Evolutionary conservation across 2,888 invertebrate genomes (phyloP), one percentile per base, ranked within the genome.

Genomic region (Cerastis leucographa): DNA sequence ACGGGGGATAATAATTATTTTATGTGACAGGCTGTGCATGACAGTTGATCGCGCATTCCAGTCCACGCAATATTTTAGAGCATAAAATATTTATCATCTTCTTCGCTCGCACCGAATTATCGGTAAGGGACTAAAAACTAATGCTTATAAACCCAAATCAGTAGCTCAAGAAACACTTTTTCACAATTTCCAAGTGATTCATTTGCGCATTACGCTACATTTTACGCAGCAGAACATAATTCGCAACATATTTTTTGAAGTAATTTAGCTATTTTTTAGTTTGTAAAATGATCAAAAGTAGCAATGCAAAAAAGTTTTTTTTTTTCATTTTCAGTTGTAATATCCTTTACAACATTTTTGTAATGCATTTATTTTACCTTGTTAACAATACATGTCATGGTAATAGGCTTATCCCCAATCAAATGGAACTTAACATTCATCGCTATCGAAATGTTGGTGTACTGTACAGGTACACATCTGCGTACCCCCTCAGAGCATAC

Each of bases 161-260:
- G 12, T 71, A 42, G 22, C n/a, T n/a, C n/a, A n/a, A n/a, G n/a
- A n/a, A n/a, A n/a, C n/a, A n/a, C n/a, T n/a, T n/a, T n/a, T n/a
- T n/a, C n/a, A n/a, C n/a, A n/a, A 81, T 83, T 85, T 86, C 80
- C 75, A 83, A 86, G 76, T 85, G 85, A 85, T 89, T 90, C 90
- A 90, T 92, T 92, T 92, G 92, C 93, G 94, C 94, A 94, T 91
- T 91, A 92, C 92, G 91, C 84, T 93, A 87, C 94, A 78, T 90
- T 92, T 44, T 56, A 92, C 88, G 92, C 91, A 90, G 78, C 56
- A 81, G 14, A 64, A 46, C 9, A 25, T 49, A 66, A 67, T 7
- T 81, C 11, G 14, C n/a, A n/a, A 59, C 5, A 65, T 56, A 22
- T 67, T 35, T 65, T 54, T 19, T 59, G 14, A 35, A 11, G 1